A percentile compares a stretch with the other conserved stretches of the same genome.
Conservation (phyloP, 2,888 invertebrate species). For the Ectemnius cavifrons region DNA sequence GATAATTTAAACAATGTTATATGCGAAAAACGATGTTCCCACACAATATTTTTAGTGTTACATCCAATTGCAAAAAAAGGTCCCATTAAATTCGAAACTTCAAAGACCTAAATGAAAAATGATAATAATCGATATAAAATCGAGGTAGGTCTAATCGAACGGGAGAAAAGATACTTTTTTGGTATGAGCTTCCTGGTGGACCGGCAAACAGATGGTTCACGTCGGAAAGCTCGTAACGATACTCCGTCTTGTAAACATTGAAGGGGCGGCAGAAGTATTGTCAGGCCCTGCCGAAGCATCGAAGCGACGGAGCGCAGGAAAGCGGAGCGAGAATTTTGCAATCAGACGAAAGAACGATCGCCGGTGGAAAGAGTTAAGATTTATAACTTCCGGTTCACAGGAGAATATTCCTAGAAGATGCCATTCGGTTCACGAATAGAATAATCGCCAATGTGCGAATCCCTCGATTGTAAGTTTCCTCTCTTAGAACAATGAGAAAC, state of each 20-base stretch:
- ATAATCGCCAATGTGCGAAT: neutral
- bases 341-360: conserved; percentile 28
- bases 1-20: no score
- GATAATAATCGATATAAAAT: neutral
- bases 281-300: conserved; percentile 12
- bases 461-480: no score
- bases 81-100: no score
- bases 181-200: conserved; percentile 49
- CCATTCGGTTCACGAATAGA: conserved; percentile 33
- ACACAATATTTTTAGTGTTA: no score
- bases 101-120: no score
- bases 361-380: conserved; percentile 66
- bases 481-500: conserved; percentile 13
- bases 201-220: conserved; percentile 66
- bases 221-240: conserved; percentile 72
- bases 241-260: conserved; percentile 70
- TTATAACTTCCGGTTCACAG: conserved; percentile 67
- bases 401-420: conserved; percentile 61
- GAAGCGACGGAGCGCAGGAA: conserved; percentile 11
- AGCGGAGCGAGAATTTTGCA: conserved; percentile 53
- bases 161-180: conserved; percentile 59
- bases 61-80: no score
- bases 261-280: conserved; percentile 55
- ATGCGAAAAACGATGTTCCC: no score
- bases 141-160: conserved; percentile 1